Evolutionary conservation across 2,797 vertebrate species (phyloP).

Genomic region (Oreortyx pictus): DNA sequence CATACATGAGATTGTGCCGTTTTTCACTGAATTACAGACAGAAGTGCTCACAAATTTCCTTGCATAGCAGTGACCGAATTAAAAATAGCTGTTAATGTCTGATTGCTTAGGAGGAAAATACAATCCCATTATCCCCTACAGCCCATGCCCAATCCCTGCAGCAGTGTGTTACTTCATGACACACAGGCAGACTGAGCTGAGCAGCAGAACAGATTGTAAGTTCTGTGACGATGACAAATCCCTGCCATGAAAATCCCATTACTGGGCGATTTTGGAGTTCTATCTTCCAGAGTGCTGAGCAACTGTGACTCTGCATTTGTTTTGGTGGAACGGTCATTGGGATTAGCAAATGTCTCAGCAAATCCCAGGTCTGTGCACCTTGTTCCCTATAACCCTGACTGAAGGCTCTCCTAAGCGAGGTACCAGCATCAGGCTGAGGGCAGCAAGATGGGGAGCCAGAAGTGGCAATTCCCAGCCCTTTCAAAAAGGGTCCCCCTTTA

Average conservation of each 20-base stretch:
- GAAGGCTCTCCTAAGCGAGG: neutral
- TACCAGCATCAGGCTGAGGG: neutral
- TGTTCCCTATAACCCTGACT: neutral
- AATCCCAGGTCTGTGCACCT: neutral
- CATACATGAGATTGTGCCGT: neutral
- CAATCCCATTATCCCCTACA: neutral
- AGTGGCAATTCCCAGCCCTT: neutral
- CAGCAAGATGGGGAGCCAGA: neutral
- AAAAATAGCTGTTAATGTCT: neutral
- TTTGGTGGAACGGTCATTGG: neutral
- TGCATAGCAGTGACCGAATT: neutral
- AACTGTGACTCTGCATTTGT: neutral
- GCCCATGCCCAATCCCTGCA: neutral
- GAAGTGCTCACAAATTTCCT: neutral
- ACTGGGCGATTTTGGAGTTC: neutral
- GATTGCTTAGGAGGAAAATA: neutral
- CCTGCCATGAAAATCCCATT: neutral
- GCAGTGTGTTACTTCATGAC: neutral
- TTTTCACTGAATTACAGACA: neutral
- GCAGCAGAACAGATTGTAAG: neutral
- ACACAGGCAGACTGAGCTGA: neutral
- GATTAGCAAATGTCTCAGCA: neutral
- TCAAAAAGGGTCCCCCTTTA: neutral
- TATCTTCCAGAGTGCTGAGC: neutral
- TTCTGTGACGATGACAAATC: neutral